Conservation (phyloP, 1,140 invertebrate genomes). For the Eriocheir sinensis region DNA sequence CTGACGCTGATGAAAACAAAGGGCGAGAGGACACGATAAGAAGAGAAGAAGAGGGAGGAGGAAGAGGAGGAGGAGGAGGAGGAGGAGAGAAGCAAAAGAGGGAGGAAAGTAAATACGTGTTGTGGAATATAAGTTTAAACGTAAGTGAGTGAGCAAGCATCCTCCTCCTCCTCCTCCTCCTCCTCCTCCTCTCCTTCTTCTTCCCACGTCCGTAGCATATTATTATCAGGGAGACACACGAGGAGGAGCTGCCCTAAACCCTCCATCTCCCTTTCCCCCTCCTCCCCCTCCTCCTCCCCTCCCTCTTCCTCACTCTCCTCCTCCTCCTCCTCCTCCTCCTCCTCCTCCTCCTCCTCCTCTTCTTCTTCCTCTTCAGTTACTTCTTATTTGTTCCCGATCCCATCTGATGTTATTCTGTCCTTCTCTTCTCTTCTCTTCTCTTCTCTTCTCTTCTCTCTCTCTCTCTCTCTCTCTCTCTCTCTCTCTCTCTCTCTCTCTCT, state of each 20-base stretch:
- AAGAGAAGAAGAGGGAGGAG: background rate
- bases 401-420: too few species aligned
- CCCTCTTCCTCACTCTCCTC: background rate
- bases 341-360: background rate
- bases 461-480: too few species aligned
- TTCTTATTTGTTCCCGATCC: too few species aligned
- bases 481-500: too few species aligned
- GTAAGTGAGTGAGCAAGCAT: background rate
- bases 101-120: background rate
- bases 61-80: conserved; percentile 14
- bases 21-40: background rate
- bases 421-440: too few species aligned
- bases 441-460: too few species aligned
- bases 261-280: background rate
- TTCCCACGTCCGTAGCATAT: background rate
- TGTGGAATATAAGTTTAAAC: background rate
- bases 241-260: too few species aligned
- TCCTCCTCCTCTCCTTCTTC: background rate
- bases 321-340: background rate
- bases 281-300: background rate
- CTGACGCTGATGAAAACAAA: background rate
- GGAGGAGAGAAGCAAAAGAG: background rate
- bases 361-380: too few species aligned
- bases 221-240: background rate
- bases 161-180: background rate